Percentiles rank a stretch among this genome's conserved stretches.
Conservation (phyloP, 2,113 vertebrate genomes). For the Phalacrocorax aristotelis region DNA sequence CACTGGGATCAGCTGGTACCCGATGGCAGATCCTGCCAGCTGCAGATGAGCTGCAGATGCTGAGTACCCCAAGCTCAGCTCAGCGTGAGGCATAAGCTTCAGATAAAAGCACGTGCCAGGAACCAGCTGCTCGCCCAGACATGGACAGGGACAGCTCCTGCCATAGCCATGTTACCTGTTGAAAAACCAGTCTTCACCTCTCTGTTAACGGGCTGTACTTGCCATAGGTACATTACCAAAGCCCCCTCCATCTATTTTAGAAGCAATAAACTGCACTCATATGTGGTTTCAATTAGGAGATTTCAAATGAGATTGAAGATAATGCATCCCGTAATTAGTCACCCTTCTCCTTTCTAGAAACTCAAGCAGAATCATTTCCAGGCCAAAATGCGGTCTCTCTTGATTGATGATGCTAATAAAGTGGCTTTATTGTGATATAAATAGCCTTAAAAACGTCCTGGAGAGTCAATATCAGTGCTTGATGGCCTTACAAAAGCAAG, state of each 20-base stretch:
- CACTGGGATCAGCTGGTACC: not conserved
- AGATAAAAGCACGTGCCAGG: not conserved
- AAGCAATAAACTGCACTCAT: conserved; percentile 66
- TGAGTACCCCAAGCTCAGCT: not conserved
- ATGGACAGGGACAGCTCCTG: not conserved
- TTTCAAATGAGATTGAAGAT: conserved; percentile 76
- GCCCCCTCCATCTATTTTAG: conserved; percentile 63
- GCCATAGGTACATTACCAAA: conserved; percentile 32
- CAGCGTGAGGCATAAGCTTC: accelerated
- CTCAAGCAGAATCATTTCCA: conserved; percentile 69
- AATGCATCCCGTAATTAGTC: conserved; percentile 73
- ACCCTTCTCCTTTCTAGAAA: conserved; percentile 59
- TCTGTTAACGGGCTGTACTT: conserved; percentile 8
- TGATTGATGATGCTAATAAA: conserved; percentile 79
- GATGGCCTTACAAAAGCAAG: conserved; percentile 69
- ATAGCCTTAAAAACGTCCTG: conserved; percentile 75
- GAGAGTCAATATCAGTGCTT: conserved; percentile 76
- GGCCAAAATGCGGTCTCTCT: conserved; percentile 60
- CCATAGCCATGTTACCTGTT: not conserved
- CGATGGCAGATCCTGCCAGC: not conserved
- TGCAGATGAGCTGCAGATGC: not conserved
- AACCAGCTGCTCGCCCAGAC: not conserved
- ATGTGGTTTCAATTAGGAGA: conserved; percentile 73
- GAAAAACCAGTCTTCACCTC: not conserved
- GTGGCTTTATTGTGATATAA: conserved; percentile 78